Base-by-base conservation (phyloP, 2,797 vertebrate genomes). In the Sciaenops ocellatus region DNA sequence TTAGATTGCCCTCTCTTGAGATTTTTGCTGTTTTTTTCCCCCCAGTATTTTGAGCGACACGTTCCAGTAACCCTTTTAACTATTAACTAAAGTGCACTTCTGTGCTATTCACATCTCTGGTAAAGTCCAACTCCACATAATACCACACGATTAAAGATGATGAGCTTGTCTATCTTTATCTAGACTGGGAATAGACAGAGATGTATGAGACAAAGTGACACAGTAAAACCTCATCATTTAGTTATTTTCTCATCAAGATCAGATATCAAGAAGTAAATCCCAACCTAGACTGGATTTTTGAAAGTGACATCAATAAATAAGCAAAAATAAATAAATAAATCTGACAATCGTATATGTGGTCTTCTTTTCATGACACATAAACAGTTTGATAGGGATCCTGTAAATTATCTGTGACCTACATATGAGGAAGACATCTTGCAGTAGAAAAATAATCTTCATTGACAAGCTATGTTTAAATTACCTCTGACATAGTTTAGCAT, bases 21-120 rank as follows among this genome's bases (percentile, higher is more conserved):
- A 57, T 62, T 16, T 51, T 62, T 59, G 64, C 62, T 59, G 64
- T 65, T 68, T 61, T 47, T 55, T 72, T n/a, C 15, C 5, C 56
- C 1, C 34, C 56, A 57, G 15, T 26, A 47, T 44, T 75, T 74
- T 20, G 7, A 83, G 41, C 3, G 30, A 75, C 52, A 84, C n/a
- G 67, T 76, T 77, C 63, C 56, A 78, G 46, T 70, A 60, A 78
- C 30, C 42, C 56, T 66, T 85, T 80, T 64, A 84, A 75, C 67
- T 79, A 86, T 85, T 79, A 87, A 79, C 81, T 79, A 78, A 80
- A 90, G 74, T 77, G 77, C 72, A 83, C 72, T 74, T 67, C 20
- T 41, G 70, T 66, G 82, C 67, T 76, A 78, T 79, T 79, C 68
- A 74, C 74, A 69, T 63, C 68, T 80, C 24, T 8, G 51, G 69